Base-by-base conservation (phyloP, 2,113 vertebrate species). In the Anguilla japonica region DNA sequence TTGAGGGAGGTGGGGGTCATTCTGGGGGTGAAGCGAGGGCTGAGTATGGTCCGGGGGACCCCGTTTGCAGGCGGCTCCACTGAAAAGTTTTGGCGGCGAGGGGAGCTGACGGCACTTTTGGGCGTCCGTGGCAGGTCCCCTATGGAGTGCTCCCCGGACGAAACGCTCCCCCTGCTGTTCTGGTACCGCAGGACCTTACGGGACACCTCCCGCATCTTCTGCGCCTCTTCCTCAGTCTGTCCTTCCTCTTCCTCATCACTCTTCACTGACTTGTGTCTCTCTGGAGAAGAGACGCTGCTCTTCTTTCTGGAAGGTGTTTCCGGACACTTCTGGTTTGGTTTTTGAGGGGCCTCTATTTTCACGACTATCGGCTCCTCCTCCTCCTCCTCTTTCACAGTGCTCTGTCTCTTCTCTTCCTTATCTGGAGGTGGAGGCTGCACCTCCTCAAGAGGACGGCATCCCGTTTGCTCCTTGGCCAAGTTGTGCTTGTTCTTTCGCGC, bases 121-220 rank as follows among this genome's bases (percentile, higher is more conserved):
- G 93, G 91, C 22, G 93, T 92, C 71, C 90, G 92, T 60, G 67
- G 88, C 67, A 88, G 92, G 82, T 94, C 94, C 7, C 60, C 60
- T 6, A 92, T 56, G 34, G 87, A 75, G 22, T 86, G 67, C 0
- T 95, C 95, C 1, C 3, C 87, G 0, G 94, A 95, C 0, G 95
- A 95, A 22, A 90, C 9, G 40, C 94, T 95, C 8, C 92, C 81
- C 8, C 87, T 91, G 53, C 92, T 95, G 14, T 84, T 94, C 88
- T 96, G 96, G 85, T 91, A 95, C 5, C 5, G 87, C 18, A 96
- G 85, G 82, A 96, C 91, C 2, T 90, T 95, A 86, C 86, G 93
- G 1, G 96, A 94, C 22, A 94, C 92, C 53, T 96, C 96, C 3
- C 96, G 92, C 82, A 96, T 80, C 83, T 89, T 95, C 82, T 93